Evolutionary conservation across 2,797 vertebrate genomes (phyloP), one percentile per base, ranked within the genome.

Genomic region (Numenius phaeopus): DNA sequence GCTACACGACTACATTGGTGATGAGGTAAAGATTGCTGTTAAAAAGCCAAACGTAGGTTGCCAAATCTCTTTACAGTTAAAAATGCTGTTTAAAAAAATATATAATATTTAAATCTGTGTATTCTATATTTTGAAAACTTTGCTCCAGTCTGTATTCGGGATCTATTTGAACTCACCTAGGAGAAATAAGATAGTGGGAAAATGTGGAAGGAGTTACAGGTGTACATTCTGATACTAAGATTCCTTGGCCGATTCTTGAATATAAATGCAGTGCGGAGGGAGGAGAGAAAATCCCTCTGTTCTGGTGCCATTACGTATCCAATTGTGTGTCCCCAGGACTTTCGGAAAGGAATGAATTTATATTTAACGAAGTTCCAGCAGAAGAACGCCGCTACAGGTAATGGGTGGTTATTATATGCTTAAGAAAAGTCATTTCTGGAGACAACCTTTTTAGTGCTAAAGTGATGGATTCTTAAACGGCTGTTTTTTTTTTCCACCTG

Each of bases 381-480:
- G 98, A 99, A 99, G 98, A 99, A 99, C 82, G 99, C 99, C 85
- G 99, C 99, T 69, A 99, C 99, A 98, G 99, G 99, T 99, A 98
- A 98, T 80, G 15, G 30, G 8, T 32, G 11, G 5, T 46, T 37
- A 5, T 58, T 12, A 2, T 14, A 3, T 13, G 40, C 13, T 44
- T 23, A 34, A 11, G 37, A 19, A 8, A 11, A 30, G 2, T 57
- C 23, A 34, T 40, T 58, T 47, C 39, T 69, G 62, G 49, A 26
- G 52, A 17, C 49, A 27, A 10, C 10, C 7, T 58, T 69, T 16
- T 30, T 30, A 34, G 47, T 34, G 55, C 58, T 80, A 1, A 34
- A 21, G 18, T 30, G 58, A 7, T 21, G 30, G 49, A 14, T 61
- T 67, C 34, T 82, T 34, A 73, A 67, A 11, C 55, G 46, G 39